Conservation (phyloP, 2,797 vertebrate species). For the Ceryle rudis region DNA sequence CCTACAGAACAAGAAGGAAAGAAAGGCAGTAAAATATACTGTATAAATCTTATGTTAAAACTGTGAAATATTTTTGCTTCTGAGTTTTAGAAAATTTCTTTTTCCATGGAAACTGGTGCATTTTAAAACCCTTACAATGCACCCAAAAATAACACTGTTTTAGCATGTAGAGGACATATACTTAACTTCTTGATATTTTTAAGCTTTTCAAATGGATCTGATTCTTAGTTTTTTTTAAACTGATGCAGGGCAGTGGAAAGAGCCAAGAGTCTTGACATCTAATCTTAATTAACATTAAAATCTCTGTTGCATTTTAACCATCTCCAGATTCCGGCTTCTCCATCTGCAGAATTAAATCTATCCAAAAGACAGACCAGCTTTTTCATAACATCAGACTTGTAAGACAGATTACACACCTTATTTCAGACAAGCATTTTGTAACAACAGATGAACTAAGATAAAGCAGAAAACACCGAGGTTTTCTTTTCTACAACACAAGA, state of each 20-base stretch:
- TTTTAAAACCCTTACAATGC: neutral
- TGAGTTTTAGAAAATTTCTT: neutral
- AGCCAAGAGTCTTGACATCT: neutral
- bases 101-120: neutral
- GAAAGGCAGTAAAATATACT: neutral
- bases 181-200: neutral
- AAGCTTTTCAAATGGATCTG: neutral
- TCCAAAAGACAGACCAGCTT: neutral
- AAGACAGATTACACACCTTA: neutral
- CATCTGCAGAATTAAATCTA: neutral
- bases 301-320: neutral
- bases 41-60: neutral
- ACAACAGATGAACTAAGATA: neutral
- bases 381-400: neutral
- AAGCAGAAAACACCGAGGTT: neutral
- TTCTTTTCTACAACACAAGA: neutral
- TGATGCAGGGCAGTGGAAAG: neutral
- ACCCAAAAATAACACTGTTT: neutral
- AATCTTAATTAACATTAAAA: neutral
- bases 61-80: neutral
- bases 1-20: conserved; percentile 72
- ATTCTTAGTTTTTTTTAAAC: neutral
- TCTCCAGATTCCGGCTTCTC: neutral
- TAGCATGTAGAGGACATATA: neutral
- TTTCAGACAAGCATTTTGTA: neutral